Base-by-base conservation (phyloP, 2,113 vertebrate genomes). In the Toxotes jaculatrix region DNA sequence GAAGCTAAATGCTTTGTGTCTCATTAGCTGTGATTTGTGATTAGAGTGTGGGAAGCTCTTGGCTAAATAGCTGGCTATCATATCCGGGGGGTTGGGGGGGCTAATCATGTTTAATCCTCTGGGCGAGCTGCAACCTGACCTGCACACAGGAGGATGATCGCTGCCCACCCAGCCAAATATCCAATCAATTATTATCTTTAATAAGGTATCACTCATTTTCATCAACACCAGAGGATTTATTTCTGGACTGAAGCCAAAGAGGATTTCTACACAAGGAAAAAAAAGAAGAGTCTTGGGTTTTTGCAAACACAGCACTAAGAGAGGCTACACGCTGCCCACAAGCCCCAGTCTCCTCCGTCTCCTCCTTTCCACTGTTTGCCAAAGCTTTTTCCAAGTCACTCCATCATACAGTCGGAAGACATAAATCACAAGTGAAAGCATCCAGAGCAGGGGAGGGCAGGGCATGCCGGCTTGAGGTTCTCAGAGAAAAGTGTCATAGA, bases 1-100 rank as follows among this genome's bases (percentile, higher is more conserved):
- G 73, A 85, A 79, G 81, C 80, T 85, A 83, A 89, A 86, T 57
- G 77, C 74, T 83, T 60, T 66, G 74, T 84, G 87, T 83, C 90
- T 90, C 84, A 91, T 93, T 90, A 92, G 78, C 85, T 65, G 80
- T 91, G 90, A 92, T 90, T 90, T 85, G 89, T 87, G 84, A 86
- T 83, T 68, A 68, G 47, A 79, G 80, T 68, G 84, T 69, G 82
- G 71, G 83, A 86, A 83, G 88, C 73, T 74, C 62, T 87, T 11
- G 40, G 77, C 81, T 82, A 82, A 84, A 88, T 74, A 78, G 81
- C 79, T 19, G 56, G 72, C 83, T 80, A 89, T 89, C 71, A 74
- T 75, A 87, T 89, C 84, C 60, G 19, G 55, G 77, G 55, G 72
- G 60, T 11, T 9, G 36, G 55, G 64, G 7, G 66, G 27, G 27